These are phyloP conservation scores for Bombylius discolor DNA, from an alignment of 2,888 invertebrate species.

Conservation along the genomic window DNA sequence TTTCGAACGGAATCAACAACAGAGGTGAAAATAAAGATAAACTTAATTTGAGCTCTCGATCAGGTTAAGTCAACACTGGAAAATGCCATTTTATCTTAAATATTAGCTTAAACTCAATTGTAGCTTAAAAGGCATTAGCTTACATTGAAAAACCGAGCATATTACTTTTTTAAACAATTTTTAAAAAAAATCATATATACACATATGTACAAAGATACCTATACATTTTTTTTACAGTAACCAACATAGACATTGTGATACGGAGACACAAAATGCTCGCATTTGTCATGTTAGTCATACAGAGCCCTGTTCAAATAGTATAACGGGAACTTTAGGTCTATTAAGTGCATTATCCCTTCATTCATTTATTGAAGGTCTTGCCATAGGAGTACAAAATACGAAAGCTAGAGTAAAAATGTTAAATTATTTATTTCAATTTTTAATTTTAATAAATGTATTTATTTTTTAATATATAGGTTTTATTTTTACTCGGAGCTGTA, in stretches of 20 bases:
- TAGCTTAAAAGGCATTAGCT: too few relatives aligned
- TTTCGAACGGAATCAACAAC: too few relatives aligned
- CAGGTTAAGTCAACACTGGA: too few relatives aligned
- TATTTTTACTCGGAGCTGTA: conserved; percentile 53
- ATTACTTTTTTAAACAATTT: too few relatives aligned
- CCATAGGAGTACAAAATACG: conserved; percentile 61
- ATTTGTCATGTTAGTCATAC: conserved; percentile 53
- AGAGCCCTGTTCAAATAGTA: conserved; percentile 49
- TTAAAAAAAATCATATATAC: not conserved
- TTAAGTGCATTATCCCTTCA: conserved; percentile 64
- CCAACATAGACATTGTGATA: conserved; percentile 13
- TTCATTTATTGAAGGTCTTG: conserved; percentile 65
- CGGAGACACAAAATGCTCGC: conserved; percentile 29
- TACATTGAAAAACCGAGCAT: too few relatives aligned
- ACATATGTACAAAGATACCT: not conserved
- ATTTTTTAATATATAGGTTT: conserved; percentile 42
- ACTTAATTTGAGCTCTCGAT: too few relatives aligned
- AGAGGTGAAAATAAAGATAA: too few relatives aligned
- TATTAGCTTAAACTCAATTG: too few relatives aligned
- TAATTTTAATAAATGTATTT: not conserved
- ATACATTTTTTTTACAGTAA: not conserved
- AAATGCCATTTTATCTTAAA: too few relatives aligned
- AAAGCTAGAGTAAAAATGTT: conserved; percentile 42
- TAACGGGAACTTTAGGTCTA: conserved; percentile 51
- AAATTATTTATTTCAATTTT: not conserved